A percentile compares a stretch with the other conserved stretches of the same genome.
phyloP scores from a whole-genome alignment of 2,888 invertebrate genomes.

The Caenorhabditis sp. region DNA sequence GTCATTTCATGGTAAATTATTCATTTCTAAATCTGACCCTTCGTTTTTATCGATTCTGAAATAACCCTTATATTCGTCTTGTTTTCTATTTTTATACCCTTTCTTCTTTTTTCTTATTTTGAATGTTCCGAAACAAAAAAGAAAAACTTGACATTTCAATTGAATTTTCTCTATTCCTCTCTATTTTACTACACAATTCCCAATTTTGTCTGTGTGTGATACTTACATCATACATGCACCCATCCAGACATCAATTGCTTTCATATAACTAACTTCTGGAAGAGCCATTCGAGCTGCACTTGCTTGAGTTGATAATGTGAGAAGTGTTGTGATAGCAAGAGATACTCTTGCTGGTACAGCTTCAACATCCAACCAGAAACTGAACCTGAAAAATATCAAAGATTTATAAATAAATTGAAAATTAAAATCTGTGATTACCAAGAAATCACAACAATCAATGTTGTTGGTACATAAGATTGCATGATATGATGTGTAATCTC shows the following conservation, averaged over 20 bases:
- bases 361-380: conserved; percentile 76
- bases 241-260: conserved; percentile 68
- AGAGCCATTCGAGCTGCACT: conserved; percentile 69
- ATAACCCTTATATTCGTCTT: too few relatives aligned
- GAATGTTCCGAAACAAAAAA: conserved; percentile 1
- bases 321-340: conserved; percentile 68
- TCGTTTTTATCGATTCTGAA: too few relatives aligned
- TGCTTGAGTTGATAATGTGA: conserved; percentile 69
- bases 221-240: conserved; percentile 64
- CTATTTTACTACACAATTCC: conserved; percentile 11
- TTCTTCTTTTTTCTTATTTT: conserved; percentile 5
- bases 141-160: conserved; percentile 10
- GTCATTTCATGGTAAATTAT: too few relatives aligned
- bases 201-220: conserved; percentile 15
- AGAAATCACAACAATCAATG: conserved; percentile 71
- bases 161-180: conserved; percentile 12
- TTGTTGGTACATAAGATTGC: conserved; percentile 75
- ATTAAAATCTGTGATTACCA: conserved; percentile 32
- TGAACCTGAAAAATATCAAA: conserved; percentile 73
- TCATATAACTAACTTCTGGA: conserved; percentile 67
- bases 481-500: conserved; percentile 76
- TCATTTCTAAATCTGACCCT: too few relatives aligned
- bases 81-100: neutral
- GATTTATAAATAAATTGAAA: neutral
- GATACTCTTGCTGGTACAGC: conserved; percentile 75